These are phyloP conservation scores for Sebastes iracundus DNA, from an alignment of 2,797 vertebrate genomes.

Conservation along the genomic window DNA sequence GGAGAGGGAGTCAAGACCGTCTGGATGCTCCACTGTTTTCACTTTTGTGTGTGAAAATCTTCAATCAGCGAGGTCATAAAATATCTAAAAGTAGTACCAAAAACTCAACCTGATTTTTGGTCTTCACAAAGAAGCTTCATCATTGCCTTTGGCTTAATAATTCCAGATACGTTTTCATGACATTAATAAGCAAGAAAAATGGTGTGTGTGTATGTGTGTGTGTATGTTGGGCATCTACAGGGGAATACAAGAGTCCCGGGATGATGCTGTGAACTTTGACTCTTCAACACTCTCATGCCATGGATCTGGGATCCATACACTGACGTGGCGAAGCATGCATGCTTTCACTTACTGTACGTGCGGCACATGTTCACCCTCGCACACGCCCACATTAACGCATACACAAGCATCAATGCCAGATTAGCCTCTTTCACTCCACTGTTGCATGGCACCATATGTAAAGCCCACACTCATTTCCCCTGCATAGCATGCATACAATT, in stretches of 20 bases:
- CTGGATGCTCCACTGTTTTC: background rate
- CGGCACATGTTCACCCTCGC: slow-evolving; percentile 3
- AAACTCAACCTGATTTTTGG: background rate
- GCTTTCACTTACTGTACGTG: slow-evolving; percentile 2
- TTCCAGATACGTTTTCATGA: background rate
- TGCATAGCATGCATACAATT: slow-evolving; percentile 45
- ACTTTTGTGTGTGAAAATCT: background rate
- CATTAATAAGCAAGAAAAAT: background rate
- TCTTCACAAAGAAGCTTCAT: background rate
- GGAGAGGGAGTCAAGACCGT: background rate
- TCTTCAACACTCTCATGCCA: background rate
- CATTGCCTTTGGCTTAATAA: background rate
- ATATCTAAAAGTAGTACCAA: background rate
- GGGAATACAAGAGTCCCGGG: background rate
- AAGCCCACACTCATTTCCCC: slow-evolving; percentile 1
- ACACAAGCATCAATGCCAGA: slow-evolving; percentile 33
- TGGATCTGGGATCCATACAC: slow-evolving; percentile 2
- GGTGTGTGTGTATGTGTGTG: background rate
- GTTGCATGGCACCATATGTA: slow-evolving; percentile 34
- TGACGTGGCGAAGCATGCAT: slow-evolving; percentile 3
- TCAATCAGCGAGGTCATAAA: background rate
- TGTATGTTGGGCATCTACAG: background rate
- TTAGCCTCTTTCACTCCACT: slow-evolving; percentile 38
- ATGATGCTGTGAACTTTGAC: slow-evolving; percentile 20
- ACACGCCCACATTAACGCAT: slow-evolving; percentile 21